Base-by-base conservation (phyloP, 1,140 invertebrate genomes). In the Galleria mellonella region DNA sequence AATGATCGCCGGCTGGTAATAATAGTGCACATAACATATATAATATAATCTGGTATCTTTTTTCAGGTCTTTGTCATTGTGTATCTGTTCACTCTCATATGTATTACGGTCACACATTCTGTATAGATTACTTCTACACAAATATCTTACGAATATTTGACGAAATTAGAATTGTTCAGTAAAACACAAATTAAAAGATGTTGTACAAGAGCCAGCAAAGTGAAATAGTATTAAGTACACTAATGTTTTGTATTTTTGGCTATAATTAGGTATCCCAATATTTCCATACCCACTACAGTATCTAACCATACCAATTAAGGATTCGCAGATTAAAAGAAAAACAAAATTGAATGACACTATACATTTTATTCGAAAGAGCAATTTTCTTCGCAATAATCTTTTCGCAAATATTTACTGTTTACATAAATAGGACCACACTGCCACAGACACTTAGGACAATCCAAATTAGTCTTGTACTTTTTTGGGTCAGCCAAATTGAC, bases 371-470 rank as follows among this genome's bases (percentile, higher is more conserved):
- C 30, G 41, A 43, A 39, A 45, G 29, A 39, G 27, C 35, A 43
- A 15, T 37, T 17, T 14, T 73, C 57, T 45, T 51, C 60, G 51
- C 55, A 68, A 55, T 52, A 55, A 48, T 62, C 52, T 55, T 55
- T 67, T 55, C 57, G 47, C 46, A 70, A 63, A 56, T 62, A 63
- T 33, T 72, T 62, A 71, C 62, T 54, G 41, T 60, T 65, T 32
- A 81, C 73, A 71, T 65, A 76, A 59, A 82, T 74, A 45, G 71
- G 60, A 60, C 78, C 75, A 63, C 68, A 74, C 54, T 83, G 78
- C 78, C 78, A 83, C 74, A 79, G 74, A 73, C 74, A 83, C 46
- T 72, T 77, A 39, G 75, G 73, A 78, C 78, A 75, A 42, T 71
- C 48, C 40, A 32, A 41, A 14, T 35, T 14, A 51, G 30, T 10